Conservation (phyloP, 2,797 vertebrate genomes). For the Hirundo rustica region DNA sequence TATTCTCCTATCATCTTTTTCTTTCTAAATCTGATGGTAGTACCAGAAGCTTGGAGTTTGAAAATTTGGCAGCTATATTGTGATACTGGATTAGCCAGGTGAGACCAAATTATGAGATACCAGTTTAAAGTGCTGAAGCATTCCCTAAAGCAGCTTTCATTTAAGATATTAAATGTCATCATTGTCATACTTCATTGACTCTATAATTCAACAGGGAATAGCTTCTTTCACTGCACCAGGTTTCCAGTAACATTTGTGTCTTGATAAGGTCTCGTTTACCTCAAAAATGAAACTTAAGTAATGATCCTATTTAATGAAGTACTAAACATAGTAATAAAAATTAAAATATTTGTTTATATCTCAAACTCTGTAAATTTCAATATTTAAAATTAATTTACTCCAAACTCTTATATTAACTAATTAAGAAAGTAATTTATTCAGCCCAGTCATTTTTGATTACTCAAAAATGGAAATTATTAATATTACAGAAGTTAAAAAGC, state of each 20-base stretch:
- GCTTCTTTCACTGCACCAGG: neutral
- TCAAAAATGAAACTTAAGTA: neutral
- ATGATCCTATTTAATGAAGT: neutral
- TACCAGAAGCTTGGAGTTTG: neutral
- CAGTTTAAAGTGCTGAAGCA: constrained; percentile 19
- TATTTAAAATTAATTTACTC: neutral
- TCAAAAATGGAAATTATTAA: neutral
- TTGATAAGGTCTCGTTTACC: constrained; percentile 25
- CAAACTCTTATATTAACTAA: neutral
- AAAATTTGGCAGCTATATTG: neutral
- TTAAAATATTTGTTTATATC: neutral
- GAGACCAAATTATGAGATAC: constrained; percentile 45
- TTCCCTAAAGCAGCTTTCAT: constrained; percentile 52
- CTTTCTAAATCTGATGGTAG: neutral
- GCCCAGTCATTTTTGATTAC: neutral
- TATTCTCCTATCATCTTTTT: neutral
- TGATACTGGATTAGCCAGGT: constrained; percentile 3
- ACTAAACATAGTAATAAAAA: neutral
- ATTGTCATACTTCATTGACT: constrained; percentile 53
- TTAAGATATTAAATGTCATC: constrained; percentile 55
- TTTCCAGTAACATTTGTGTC: constrained; percentile 10
- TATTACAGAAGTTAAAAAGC: neutral
- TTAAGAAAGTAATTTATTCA: neutral
- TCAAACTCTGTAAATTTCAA: neutral
- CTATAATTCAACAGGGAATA: constrained; percentile 40